Evolutionary conservation across 2,888 invertebrate genomes (phyloP).

Genomic region (Griposia aprilina): DNA sequence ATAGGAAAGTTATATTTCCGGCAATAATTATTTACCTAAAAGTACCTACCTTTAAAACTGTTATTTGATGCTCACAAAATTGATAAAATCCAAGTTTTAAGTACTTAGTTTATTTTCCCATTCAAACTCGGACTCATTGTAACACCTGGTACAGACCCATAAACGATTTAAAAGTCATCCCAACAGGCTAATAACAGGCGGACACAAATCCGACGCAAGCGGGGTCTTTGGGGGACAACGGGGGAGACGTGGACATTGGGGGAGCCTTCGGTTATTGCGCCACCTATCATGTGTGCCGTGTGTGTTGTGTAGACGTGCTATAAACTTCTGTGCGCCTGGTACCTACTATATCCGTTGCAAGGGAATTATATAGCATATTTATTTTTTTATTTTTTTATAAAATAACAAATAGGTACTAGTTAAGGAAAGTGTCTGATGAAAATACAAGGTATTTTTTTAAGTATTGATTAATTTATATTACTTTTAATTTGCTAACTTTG

Average conservation of each 20-base stretch:
- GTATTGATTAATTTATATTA: neutral
- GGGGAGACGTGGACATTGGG: constrained; percentile 17
- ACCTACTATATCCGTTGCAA: neutral
- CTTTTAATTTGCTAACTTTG: neutral
- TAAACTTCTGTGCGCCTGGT: constrained; percentile 6
- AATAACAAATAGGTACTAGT: neutral
- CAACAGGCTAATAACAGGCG: constrained; percentile 60
- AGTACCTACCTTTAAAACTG: neutral
- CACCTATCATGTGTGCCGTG: constrained; percentile 2
- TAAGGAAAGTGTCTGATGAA: neutral
- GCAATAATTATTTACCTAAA: neutral
- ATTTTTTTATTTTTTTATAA: neutral
- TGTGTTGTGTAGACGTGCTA: constrained; percentile 1
- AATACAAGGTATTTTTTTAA: too few species aligned
- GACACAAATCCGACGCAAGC: constrained; percentile 56
- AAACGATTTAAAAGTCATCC: constrained; percentile 63
- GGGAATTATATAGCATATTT: neutral
- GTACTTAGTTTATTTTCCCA: constrained; percentile 37
- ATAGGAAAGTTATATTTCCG: neutral
- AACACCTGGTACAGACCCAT: constrained; percentile 46
- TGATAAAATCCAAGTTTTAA: constrained; percentile 9
- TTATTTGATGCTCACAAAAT: constrained; percentile 16
- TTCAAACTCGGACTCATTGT: constrained; percentile 26
- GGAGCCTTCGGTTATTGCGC: constrained; percentile 8
- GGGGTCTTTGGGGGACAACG: constrained; percentile 9